Base-by-base conservation (phyloP, 2,113 vertebrate genomes). In the Chiloscyllium plagiosum region DNA sequence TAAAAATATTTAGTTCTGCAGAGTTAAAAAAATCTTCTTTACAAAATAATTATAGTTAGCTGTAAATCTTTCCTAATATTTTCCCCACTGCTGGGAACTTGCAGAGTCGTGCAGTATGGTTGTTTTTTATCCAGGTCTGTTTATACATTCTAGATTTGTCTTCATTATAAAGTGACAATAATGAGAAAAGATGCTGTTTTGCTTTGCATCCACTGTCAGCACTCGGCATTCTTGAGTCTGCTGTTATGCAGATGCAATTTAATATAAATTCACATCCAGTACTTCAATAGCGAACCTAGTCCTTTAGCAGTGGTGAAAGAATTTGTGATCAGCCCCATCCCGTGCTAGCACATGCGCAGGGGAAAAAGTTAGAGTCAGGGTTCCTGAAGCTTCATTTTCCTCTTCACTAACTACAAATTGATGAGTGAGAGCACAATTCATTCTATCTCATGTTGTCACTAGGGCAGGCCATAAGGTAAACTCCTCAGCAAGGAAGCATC, bases 1-100 rank as follows among this genome's bases (percentile, higher is more conserved):
- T 93, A 37, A 37, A 93, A 66, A 22, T 66, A 93, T 10, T 93
- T 22, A 66, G 56, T 50, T 26, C 66, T 47, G 47, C 6, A 89
- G 8, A 33, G 19, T 50, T 37, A 37, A 50, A 37, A 72, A 70
- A 72, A 70, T 6, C 24, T 50, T 70, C 37, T 68, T 70, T 69
- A 42, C 0, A 4, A 70, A 72, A 50, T 72, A 50, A 37, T 22
- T 42, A 15, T 50, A 24, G 29, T 94, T 70, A 70, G 4, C 15
- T 72, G 12, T 72, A 95, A 95, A 47, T 66, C 92, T 94, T 70
- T 50, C 37, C 89, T 61, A 93, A 93, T 66, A 8, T 61, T 93
- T 93, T 42, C n/a, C 61, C 17, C 17, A 61, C 15, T 61, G 26
- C 56, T 90, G 87, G 87, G 52, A 61, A 56, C 29, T 61, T n/a